A percentile compares a stretch with the other conserved stretches of the same genome.
Evolutionary conservation across 2,888 invertebrate genomes (phyloP).

Genomic region (Latheticus oryzae): DNA sequence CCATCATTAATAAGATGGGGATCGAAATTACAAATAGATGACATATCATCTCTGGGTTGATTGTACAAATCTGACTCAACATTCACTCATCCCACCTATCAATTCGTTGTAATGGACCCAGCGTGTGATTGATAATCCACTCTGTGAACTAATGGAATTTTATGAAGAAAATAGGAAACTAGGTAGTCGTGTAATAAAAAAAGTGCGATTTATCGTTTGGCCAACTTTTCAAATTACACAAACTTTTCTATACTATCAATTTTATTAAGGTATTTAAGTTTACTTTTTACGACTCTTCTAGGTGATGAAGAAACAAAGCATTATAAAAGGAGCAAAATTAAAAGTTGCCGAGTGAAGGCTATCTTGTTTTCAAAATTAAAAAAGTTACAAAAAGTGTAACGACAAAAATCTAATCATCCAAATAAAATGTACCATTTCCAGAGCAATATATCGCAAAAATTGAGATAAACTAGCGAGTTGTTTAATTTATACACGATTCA

Average conservation of each 20-base stretch:
- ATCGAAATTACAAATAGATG: conserved; percentile 59
- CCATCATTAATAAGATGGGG: conserved; percentile 57
- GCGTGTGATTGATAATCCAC: conserved; percentile 29
- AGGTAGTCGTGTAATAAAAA: conserved; percentile 20
- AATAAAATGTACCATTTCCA: conserved; percentile 43
- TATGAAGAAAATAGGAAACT: conserved; percentile 21
- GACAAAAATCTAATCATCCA: conserved; percentile 48
- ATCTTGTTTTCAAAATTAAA: conserved; percentile 31
- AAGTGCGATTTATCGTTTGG: conserved; percentile 18
- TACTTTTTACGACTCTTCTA: conserved; percentile 34
- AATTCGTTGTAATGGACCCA: conserved; percentile 33
- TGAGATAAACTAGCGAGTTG: conserved; percentile 45
- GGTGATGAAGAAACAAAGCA: conserved; percentile 28
- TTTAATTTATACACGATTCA: conserved; percentile 43
- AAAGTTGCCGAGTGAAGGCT: conserved; percentile 26
- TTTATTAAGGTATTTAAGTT: conserved; percentile 37
- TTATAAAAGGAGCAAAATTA: conserved; percentile 28
- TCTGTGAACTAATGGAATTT: conserved; percentile 27
- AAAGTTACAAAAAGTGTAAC: conserved; percentile 44
- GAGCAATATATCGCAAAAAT: conserved; percentile 45
- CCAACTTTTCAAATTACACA: conserved; percentile 34
- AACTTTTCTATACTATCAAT: conserved; percentile 39
- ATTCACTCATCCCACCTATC: conserved; percentile 32
- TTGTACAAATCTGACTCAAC: conserved; percentile 47
- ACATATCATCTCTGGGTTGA: conserved; percentile 54